These are phyloP conservation scores for Macroglossus sobrinus DNA, from an alignment of 2,113 vertebrate genomes.

Conservation along the genomic window DNA sequence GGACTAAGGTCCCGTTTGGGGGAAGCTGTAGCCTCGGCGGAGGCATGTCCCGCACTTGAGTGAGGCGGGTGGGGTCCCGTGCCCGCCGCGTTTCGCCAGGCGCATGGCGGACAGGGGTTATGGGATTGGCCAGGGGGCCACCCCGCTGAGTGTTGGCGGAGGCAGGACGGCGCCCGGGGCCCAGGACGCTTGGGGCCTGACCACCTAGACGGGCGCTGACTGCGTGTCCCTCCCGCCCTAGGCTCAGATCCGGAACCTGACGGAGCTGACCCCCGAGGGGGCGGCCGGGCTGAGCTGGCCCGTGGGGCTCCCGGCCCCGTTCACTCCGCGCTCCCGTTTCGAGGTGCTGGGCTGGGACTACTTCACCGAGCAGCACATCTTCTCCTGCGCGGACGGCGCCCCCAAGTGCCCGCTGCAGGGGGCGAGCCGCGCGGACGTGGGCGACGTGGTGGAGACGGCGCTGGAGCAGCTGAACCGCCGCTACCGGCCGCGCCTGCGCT, in stretches of 20 bases:
- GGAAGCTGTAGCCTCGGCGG: not conserved
- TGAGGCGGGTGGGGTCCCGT: not conserved
- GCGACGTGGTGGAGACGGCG: slow-evolving; percentile 87
- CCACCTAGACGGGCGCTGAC: not conserved
- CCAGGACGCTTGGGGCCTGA: not conserved
- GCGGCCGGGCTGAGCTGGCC: slow-evolving; percentile 92
- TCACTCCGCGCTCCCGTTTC: slow-evolving; percentile 92
- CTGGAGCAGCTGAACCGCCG: slow-evolving; percentile 91
- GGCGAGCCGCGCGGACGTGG: slow-evolving; percentile 87
- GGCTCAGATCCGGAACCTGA: slow-evolving; percentile 97
- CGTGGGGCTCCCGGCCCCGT: slow-evolving; percentile 92
- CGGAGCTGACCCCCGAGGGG: slow-evolving; percentile 89
- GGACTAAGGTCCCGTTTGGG: not conserved
- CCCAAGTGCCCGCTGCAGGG: slow-evolving; percentile 95
- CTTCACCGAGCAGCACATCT: slow-evolving; percentile 95
- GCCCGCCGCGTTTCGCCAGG: too few species aligned
- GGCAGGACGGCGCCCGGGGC: not conserved
- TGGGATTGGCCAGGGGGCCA: not conserved
- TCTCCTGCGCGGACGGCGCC: slow-evolving; percentile 90
- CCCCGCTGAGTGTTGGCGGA: not conserved
- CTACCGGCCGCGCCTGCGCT: slow-evolving; percentile 93
- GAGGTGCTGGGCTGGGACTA: slow-evolving; percentile 98
- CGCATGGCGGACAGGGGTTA: not conserved
- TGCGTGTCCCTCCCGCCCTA: slow-evolving; percentile 60
- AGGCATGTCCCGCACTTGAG: not conserved